Percentiles rank a stretch among this genome's conserved stretches.
phyloP scores from a whole-genome alignment of 2,888 invertebrate species.

The Leucophora obtusa region DNA sequence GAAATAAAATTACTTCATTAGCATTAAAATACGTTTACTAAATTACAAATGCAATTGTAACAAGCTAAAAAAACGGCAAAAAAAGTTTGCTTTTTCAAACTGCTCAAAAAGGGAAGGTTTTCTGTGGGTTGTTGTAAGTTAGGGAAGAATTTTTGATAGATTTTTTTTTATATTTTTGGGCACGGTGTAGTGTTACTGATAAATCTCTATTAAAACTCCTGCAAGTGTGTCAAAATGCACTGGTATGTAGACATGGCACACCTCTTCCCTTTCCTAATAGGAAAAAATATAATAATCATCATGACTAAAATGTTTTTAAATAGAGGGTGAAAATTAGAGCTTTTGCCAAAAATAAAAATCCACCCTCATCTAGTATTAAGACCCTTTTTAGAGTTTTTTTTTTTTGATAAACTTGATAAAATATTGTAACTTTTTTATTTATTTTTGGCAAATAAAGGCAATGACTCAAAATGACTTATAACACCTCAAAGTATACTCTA shows the following conservation, averaged over 20 bases:
- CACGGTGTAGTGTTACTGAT: constrained; percentile 38
- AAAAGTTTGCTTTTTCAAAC: constrained; percentile 10
- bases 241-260: constrained; percentile 47
- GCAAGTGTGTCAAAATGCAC: constrained; percentile 53
- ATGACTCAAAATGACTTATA: constrained; percentile 59
- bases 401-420: constrained; percentile 35
- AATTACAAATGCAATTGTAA: constrained; percentile 45
- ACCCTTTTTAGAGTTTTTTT: constrained; percentile 20
- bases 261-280: constrained; percentile 27
- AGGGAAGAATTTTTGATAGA: constrained; percentile 17
- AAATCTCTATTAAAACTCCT: constrained; percentile 48
- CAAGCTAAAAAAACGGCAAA: constrained; percentile 9
- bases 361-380: constrained; percentile 18
- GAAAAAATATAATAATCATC: constrained; percentile 26
- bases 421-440: constrained; percentile 25
- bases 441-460: constrained; percentile 40
- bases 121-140: constrained; percentile 5
- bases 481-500: constrained; percentile 52
- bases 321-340: constrained; percentile 48
- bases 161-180: neutral
- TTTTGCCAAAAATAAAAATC: constrained; percentile 20
- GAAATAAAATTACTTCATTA: constrained; percentile 46
- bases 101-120: constrained; percentile 34
- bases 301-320: constrained; percentile 13
- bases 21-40: constrained; percentile 44